These are phyloP conservation scores for Macaria notata DNA, from an alignment of 2,888 invertebrate species.

Conservation along the genomic window DNA sequence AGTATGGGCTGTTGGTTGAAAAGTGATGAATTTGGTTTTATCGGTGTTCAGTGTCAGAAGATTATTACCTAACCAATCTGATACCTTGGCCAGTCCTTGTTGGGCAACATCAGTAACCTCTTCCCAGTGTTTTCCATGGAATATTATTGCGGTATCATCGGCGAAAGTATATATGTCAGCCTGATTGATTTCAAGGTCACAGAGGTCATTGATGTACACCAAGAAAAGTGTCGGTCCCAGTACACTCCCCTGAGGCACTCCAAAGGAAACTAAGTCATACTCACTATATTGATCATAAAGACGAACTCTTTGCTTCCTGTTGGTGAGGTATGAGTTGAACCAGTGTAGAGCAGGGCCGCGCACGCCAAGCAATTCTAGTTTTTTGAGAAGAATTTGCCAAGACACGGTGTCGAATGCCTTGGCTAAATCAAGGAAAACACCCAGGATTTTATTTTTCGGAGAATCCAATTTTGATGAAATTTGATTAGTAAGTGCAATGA, in stretches of 20 bases:
- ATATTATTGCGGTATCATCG: not conserved
- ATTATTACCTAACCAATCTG: not conserved
- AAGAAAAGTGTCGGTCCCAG: slow-evolving; percentile 17
- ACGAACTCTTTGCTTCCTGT: not conserved
- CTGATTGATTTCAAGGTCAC: not conserved
- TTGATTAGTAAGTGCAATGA: not conserved
- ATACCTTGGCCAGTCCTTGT: not conserved
- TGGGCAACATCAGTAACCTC: not conserved
- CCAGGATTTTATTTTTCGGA: not conserved
- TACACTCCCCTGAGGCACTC: slow-evolving; percentile 29
- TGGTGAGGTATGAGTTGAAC: not conserved
- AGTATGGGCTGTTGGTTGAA: not conserved
- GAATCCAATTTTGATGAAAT: not conserved
- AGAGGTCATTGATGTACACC: not conserved
- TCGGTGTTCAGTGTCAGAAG: not conserved
- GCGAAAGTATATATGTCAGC: not conserved
- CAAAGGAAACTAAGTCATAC: not conserved
- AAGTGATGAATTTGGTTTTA: not conserved
- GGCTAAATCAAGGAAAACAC: not conserved
- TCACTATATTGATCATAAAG: not conserved
- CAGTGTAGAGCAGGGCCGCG: not conserved
- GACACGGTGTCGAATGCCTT: too few species aligned
- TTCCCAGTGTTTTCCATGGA: not conserved
- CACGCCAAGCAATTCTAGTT: not conserved
- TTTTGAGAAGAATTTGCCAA: not conserved